Conservation (phyloP, 2,888 invertebrate species). For the Cosmia trapezina region DNA sequence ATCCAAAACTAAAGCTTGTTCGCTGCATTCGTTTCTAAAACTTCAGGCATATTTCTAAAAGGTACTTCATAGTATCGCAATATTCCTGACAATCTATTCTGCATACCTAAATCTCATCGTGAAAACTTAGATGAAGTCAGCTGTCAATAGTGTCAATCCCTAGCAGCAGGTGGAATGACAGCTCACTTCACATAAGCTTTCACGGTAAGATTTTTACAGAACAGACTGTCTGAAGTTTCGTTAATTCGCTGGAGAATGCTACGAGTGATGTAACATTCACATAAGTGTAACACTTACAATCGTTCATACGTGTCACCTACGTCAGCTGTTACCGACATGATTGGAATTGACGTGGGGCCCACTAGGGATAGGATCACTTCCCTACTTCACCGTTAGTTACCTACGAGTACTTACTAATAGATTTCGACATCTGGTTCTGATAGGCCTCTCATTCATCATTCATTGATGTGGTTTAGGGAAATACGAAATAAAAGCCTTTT, state of each 20-base stretch:
- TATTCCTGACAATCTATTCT: background rate
- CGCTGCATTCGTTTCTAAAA: no score
- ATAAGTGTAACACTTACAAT: background rate
- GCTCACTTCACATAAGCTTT: background rate
- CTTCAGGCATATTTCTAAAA: background rate
- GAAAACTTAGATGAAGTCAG: background rate
- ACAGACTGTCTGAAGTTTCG: background rate
- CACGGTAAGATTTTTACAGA: background rate
- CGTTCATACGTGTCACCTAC: slow-evolving; percentile 6
- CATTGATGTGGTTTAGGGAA: background rate
- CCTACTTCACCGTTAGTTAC: slow-evolving; percentile 6
- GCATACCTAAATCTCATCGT: background rate
- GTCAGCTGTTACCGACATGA: slow-evolving; percentile 29
- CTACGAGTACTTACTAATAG: slow-evolving; percentile 33
- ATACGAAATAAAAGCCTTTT: no score
- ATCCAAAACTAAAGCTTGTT: no score
- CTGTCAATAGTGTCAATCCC: no score
- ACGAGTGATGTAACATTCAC: background rate
- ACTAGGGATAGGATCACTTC: slow-evolving; percentile 11
- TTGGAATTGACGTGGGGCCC: no score
- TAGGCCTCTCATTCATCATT: slow-evolving; percentile 17
- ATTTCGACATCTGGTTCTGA: slow-evolving; percentile 21
- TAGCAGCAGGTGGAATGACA: background rate
- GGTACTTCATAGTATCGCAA: background rate
- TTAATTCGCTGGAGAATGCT: background rate